Conservation (phyloP, 2,797 vertebrate genomes). For the Squalus acanthias region DNA sequence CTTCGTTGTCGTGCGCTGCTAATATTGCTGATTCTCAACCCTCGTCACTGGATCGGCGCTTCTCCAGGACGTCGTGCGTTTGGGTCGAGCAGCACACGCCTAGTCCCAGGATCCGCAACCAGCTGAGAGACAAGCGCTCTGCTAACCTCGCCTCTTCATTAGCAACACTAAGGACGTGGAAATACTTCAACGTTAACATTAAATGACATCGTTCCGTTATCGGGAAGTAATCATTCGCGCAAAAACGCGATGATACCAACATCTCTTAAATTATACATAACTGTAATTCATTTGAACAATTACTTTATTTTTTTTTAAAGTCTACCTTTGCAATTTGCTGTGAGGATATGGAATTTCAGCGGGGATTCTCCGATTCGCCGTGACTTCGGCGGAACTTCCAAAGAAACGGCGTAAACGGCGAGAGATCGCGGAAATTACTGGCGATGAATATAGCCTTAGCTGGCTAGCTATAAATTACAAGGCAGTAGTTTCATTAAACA, state of each 20-base stretch:
- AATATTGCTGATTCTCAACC: neutral
- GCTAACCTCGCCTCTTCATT: neutral
- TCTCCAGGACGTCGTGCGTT: neutral
- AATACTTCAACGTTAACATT: neutral
- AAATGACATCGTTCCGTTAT: neutral
- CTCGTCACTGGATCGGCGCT: conserved; percentile 1
- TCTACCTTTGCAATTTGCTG: neutral
- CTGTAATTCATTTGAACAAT: too few species aligned
- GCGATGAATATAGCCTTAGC: neutral
- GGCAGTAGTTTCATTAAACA: too few species aligned
- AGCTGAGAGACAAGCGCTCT: neutral
- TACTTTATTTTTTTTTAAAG: neutral
- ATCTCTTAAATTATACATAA: neutral
- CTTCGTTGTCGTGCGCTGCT: neutral
- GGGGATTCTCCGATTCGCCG: neutral
- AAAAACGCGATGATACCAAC: neutral
- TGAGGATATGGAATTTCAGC: neutral
- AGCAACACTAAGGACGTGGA: neutral
- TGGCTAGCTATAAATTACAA: neutral
- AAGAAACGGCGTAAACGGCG: too few species aligned
- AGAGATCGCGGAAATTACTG: neutral
- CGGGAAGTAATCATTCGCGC: neutral
- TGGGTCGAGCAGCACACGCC: conserved; percentile 11
- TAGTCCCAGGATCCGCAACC: neutral
- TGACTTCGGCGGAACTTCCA: neutral